Evolutionary conservation across 2,797 vertebrate species (phyloP).

Genomic region (Cheirogaleus major): DNA sequence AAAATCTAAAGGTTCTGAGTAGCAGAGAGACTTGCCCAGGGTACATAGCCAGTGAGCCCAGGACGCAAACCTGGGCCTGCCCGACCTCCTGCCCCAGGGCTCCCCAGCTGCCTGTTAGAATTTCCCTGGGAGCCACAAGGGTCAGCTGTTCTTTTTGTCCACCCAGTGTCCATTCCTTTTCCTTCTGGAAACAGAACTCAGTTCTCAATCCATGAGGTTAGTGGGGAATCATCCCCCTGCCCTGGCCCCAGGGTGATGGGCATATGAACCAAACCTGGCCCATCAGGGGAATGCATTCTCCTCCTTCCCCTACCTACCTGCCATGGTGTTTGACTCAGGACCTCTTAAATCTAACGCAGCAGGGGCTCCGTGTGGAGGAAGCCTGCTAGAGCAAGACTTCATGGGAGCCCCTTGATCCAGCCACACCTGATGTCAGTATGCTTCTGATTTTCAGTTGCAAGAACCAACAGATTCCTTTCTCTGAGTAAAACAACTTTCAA

Average conservation of each 20-base stretch:
- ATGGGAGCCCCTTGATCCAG: not conserved
- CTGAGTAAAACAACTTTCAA: not conserved
- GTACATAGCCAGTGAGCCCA: not conserved
- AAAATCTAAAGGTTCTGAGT: not conserved
- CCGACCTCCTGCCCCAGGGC: too few species aligned
- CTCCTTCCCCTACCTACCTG: not conserved
- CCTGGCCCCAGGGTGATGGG: too few species aligned
- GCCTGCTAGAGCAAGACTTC: not conserved
- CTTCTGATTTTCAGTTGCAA: not conserved
- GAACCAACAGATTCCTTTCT: not conserved
- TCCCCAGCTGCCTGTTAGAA: not conserved
- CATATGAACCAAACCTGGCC: not conserved
- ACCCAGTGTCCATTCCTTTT: not conserved
- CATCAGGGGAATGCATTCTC: not conserved
- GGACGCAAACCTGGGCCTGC: not conserved
- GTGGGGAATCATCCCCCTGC: not conserved
- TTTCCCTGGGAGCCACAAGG: not conserved
- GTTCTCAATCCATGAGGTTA: not conserved
- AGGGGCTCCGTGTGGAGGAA: not conserved
- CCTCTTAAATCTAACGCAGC: too few species aligned
- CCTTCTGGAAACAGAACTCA: not conserved
- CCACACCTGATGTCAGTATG: not conserved
- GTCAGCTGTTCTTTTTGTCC: not conserved
- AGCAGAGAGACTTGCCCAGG: not conserved
- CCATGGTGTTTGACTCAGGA: not conserved